Evolutionary conservation across 1,140 invertebrate species (phyloP).

Genomic region (Ganaspis sp.): DNA sequence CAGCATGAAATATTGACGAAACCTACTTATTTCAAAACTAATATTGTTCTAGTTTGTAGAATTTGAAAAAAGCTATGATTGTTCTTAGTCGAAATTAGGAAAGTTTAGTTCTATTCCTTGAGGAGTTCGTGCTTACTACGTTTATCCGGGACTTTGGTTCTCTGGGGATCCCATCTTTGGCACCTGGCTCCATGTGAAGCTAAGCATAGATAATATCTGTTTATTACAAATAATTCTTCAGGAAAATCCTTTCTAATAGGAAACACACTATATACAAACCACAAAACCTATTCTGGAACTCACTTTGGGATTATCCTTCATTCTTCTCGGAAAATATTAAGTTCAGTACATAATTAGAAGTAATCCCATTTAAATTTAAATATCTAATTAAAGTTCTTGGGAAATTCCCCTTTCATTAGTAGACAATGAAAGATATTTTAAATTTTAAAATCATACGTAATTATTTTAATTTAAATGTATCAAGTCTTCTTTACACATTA

Average conservation of each 20-base stretch:
- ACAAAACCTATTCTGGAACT: neutral
- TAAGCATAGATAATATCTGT: slow-evolving; percentile 36
- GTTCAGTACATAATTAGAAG: slow-evolving; percentile 1
- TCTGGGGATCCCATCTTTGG: neutral
- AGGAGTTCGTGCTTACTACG: slow-evolving; percentile 31
- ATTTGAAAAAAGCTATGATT: neutral
- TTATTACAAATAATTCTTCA: slow-evolving; percentile 42
- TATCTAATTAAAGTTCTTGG: neutral
- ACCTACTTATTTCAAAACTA: neutral
- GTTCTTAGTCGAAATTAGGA: neutral
- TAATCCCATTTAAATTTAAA: neutral
- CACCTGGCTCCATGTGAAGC: slow-evolving; percentile 2
- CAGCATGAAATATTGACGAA: no score
- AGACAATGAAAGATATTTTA: neutral
- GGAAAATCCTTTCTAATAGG: slow-evolving; percentile 24
- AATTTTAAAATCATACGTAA: no score
- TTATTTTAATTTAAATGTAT: no score
- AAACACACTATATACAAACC: slow-evolving; percentile 27
- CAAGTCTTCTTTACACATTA: no score
- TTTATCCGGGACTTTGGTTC: slow-evolving; percentile 36
- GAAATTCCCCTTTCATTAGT: neutral
- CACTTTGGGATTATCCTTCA: slow-evolving; percentile 28
- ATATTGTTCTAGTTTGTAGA: neutral
- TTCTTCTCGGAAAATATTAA: slow-evolving; percentile 25
- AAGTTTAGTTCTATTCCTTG: neutral